Evolutionary conservation across 2,888 invertebrate species (phyloP), one percentile per base, ranked within the genome.

Genomic region (Eilema depressum): DNA sequence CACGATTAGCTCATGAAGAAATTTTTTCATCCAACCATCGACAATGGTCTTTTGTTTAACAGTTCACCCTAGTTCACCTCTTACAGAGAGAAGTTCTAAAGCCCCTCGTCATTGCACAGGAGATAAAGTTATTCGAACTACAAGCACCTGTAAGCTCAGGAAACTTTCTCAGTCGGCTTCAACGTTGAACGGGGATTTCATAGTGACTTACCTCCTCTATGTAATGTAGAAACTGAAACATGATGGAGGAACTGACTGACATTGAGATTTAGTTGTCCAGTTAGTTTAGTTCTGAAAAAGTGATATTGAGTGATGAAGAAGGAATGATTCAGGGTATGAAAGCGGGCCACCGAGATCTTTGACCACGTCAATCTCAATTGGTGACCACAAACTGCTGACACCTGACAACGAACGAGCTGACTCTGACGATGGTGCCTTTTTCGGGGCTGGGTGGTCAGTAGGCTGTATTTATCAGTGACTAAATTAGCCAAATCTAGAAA

Each of bases 151-250:
- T n/a, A n/a, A 53, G 53, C 20, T n/a, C 8, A n/a, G 1, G 53
- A 53, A 53, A 53, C 53, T 53, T 53, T 53, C 20, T n/a, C 10
- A n/a, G 20, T 53, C 17, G 53, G 53, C 10, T 53, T 53, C n/a
- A n/a, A n/a, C 53, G 53, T 53, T n/a, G n/a, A 10, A 53, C 53
- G 53, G 53, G 53, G n/a, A n/a, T 53, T 53, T 53, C 53, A 53
- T 20, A 53, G 53, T 53, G 53, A n/a, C 20, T 53, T 53, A 53
- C 53, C 53, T 53, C n/a, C 7, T n/a, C 7, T 20, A 20, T 8
- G 20, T 7, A 5, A 47, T 47, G 53, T 53, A 53, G 53, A 8
- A 17, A n/a, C 53, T 10, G 53, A 53, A 53, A 20, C 20, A 47
- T 20, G n/a, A n/a, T n/a, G n/a, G 20, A 53, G n/a, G 0, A 53